phyloP scores from a whole-genome alignment of 2,888 invertebrate genomes.

The Heteropelma amictum region DNA sequence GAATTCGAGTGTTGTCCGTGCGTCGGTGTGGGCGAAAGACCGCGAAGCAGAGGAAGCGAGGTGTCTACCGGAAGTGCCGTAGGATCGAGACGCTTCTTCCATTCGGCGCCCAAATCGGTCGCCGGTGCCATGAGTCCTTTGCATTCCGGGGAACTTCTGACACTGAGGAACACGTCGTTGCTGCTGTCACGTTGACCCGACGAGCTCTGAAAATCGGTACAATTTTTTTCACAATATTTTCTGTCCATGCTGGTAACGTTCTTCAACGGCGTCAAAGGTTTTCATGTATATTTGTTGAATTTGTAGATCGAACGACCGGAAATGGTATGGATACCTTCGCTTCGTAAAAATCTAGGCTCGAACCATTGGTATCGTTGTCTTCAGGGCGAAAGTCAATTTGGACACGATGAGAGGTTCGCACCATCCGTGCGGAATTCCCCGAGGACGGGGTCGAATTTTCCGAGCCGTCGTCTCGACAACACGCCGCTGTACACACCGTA shows the following conservation, averaged over 20 bases:
- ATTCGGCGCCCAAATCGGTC: slow-evolving; percentile 73
- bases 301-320: background rate
- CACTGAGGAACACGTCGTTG: slow-evolving; percentile 73
- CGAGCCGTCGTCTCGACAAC: slow-evolving; percentile 74
- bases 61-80: slow-evolving; percentile 73
- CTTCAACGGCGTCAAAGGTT: background rate
- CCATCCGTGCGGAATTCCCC: slow-evolving; percentile 68
- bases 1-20: slow-evolving; percentile 72
- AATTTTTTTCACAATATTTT: background rate
- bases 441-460: slow-evolving; percentile 74
- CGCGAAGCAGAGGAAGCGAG: slow-evolving; percentile 81
- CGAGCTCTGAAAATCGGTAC: slow-evolving; percentile 60
- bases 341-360: slow-evolving; percentile 73
- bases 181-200: slow-evolving; percentile 67
- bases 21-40: slow-evolving; percentile 75
- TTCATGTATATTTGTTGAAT: background rate
- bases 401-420: slow-evolving; percentile 66
- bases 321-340: slow-evolving; percentile 60
- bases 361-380: slow-evolving; percentile 70
- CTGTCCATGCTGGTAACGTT: background rate
- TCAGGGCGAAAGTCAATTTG: slow-evolving; percentile 69
- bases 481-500: slow-evolving; percentile 75
- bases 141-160: slow-evolving; percentile 74
- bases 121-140: slow-evolving; percentile 75
- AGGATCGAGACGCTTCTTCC: slow-evolving; percentile 71